A percentile compares a stretch with the other conserved stretches of the same genome.
Conservation (phyloP, 2,888 invertebrate genomes). For the Drosophila prostipennis region DNA sequence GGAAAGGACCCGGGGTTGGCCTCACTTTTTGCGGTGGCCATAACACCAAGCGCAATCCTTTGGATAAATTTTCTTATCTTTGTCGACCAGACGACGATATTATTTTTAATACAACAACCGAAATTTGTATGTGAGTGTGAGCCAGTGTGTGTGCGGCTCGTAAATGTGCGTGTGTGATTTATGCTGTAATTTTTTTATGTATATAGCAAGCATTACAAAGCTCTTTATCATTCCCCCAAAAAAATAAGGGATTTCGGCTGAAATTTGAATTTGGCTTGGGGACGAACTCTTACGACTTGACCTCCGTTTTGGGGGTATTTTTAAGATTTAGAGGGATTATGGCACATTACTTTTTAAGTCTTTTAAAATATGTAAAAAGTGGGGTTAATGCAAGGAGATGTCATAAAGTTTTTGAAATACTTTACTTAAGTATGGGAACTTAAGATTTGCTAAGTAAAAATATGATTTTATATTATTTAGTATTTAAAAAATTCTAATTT, state of each 20-base stretch:
- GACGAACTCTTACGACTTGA: constrained; percentile 11
- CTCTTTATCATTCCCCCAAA: constrained; percentile 54
- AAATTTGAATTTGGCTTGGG: constrained; percentile 21
- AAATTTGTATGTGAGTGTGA: constrained; percentile 33
- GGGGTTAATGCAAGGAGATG: background rate
- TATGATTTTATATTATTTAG: too few relatives aligned
- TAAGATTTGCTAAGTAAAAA: too few relatives aligned
- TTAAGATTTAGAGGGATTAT: background rate
- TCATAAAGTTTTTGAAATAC: background rate
- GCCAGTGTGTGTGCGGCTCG: constrained; percentile 29
- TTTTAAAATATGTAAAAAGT: background rate
- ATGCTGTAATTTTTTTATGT: constrained; percentile 74
- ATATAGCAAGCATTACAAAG: constrained; percentile 59
- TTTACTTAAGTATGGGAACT: background rate
- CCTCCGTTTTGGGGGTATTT: background rate
- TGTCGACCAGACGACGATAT: constrained; percentile 84
- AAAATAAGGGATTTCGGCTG: background rate
- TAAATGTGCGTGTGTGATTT: constrained; percentile 65
- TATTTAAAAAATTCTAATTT: too few relatives aligned
- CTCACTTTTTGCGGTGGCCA: constrained; percentile 58
- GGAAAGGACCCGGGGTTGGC: constrained; percentile 37
- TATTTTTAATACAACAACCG: constrained; percentile 80
- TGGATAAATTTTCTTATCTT: constrained; percentile 84
- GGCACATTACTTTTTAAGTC: constrained; percentile 10
- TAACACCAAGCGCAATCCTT: constrained; percentile 79